Conservation (phyloP, 1,140 invertebrate genomes). For the Elysia chlorotica region DNA sequence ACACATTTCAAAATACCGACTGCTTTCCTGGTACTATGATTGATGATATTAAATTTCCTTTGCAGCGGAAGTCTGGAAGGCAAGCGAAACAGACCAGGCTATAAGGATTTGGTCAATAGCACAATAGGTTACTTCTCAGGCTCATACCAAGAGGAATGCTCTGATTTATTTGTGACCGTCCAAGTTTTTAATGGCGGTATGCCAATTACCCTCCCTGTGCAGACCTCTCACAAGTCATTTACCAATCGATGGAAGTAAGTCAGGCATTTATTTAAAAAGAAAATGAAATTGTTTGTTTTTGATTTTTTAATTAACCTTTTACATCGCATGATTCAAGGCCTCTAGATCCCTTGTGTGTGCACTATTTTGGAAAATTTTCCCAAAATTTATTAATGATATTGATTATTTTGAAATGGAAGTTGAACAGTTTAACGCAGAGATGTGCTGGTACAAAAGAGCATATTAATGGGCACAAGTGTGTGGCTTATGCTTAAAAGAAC, state of each 20-base stretch:
- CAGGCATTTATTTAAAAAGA: not conserved
- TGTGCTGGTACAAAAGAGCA: too few relatives aligned
- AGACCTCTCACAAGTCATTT: slow-evolving; percentile 92
- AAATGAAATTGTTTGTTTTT: not conserved
- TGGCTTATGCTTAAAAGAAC: too few relatives aligned
- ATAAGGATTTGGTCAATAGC: slow-evolving; percentile 84
- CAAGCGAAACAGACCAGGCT: slow-evolving; percentile 80
- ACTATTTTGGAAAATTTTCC: too few relatives aligned
- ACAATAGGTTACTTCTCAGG: slow-evolving; percentile 91
- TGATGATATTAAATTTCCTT: not conserved
- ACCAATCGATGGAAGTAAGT: slow-evolving; percentile 89
- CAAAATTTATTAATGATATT: not conserved
- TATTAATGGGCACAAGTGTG: too few relatives aligned
- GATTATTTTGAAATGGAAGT: not conserved
- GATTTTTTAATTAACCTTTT: too few relatives aligned
- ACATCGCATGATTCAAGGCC: not conserved
- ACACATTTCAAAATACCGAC: not conserved
- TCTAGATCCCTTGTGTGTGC: not conserved
- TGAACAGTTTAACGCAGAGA: not conserved
- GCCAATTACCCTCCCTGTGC: slow-evolving; percentile 84
- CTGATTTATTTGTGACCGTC: slow-evolving; percentile 86
- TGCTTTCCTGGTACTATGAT: not conserved
- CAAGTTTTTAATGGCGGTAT: slow-evolving; percentile 85
- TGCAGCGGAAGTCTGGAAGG: slow-evolving; percentile 92
- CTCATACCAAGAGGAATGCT: slow-evolving; percentile 76